Conservation (phyloP, 2,113 vertebrate species). For the Apodemus sylvaticus region DNA sequence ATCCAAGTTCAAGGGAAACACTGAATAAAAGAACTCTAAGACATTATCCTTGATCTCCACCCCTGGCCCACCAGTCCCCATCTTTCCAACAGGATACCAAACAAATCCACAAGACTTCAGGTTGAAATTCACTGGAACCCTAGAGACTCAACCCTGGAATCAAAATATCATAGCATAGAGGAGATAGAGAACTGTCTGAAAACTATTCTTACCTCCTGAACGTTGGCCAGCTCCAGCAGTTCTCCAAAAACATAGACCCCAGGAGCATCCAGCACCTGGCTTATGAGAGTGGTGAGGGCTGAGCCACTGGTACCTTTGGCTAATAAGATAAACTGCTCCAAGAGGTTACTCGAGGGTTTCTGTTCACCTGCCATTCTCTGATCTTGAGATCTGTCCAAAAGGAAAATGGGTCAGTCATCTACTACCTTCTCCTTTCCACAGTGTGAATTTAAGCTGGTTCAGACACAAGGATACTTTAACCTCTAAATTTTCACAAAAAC, state of each 20-base stretch:
- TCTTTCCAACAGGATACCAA: neutral
- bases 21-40: neutral
- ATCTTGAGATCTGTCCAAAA: constrained; percentile 82
- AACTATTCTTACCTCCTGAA: constrained; percentile 88
- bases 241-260: constrained; percentile 92
- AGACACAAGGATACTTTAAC: neutral
- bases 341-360: constrained; percentile 87
- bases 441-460: neutral
- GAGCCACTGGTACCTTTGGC: constrained; percentile 90
- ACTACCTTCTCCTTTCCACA: constrained; percentile 23
- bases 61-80: neutral
- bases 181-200: neutral
- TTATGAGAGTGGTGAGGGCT: constrained; percentile 89
- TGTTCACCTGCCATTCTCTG: constrained; percentile 92
- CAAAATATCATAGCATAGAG: neutral
- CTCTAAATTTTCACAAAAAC: neutral
- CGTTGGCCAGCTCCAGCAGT: constrained; percentile 88
- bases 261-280: constrained; percentile 90
- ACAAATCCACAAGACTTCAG: neutral
- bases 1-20: neutral
- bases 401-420: constrained; percentile 62
- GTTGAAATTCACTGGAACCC: neutral
- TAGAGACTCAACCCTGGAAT: neutral
- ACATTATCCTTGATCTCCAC: neutral
- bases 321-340: constrained; percentile 91